Base-by-base conservation (phyloP, 2,888 invertebrate genomes). In the Tenthredo livida region DNA sequence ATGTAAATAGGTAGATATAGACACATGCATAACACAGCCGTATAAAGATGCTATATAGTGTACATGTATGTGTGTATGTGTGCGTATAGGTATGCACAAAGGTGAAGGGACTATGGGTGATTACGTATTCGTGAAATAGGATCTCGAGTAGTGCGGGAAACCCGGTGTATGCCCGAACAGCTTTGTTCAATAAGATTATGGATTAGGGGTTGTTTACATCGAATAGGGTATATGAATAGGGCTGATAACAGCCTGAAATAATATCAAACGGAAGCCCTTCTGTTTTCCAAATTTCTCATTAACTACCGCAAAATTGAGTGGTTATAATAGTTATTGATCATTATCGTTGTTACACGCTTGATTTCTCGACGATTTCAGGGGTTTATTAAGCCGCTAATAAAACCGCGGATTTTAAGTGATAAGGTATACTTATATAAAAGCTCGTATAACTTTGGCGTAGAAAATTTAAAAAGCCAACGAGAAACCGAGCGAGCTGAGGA, bases 161-260 rank as follows among this genome's bases (percentile, higher is more conserved):
- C 77, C 77, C 54, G 47, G 47, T 77, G 77, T 15, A 40, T 77
- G 77, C 77, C 29, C n/a, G 50, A 77, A 54, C 77, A 77, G 77
- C 77, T 77, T 77, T 77, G 54, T 54, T 77, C 77, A 50, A 77
- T 54, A 77, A 77, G 77, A 77, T 77, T 77, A 77, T 77, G 77
- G 77, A 77, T 33, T 77, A 50, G 50, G 77, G 77, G 75, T 25
- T 77, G 47, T 77, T 77, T 50, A 33, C 50, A 33, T 77, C 54
- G 29, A 25, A 77, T 54, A 12, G 50, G 29, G 15, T 77, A 54
- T 25, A 54, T 33, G n/a, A 29, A 43, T n/a, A 73, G 72, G 72
- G 17, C 72, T 40, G 72, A 73, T 73, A 73, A 43, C 43, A 43
- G 21, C 40, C 40, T 73, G 72, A 73, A 73, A 73, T 73, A 73